Conservation (phyloP, 1,140 invertebrate genomes). For the Drosophila nannoptera region DNA sequence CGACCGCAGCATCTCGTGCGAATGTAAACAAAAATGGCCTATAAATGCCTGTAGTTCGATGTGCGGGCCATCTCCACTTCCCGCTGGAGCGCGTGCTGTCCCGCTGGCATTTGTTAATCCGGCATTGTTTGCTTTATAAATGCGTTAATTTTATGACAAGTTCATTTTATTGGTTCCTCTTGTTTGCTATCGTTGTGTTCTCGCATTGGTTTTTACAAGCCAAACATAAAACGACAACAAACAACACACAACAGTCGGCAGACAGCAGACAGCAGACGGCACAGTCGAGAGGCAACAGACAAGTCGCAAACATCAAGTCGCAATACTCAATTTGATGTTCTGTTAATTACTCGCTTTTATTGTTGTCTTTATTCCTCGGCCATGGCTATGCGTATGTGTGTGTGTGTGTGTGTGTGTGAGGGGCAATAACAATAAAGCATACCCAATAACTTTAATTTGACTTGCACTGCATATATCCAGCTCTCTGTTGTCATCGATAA, state of each 20-base stretch:
- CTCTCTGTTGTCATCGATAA: slow-evolving; percentile 6
- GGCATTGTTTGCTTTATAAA: slow-evolving; percentile 74
- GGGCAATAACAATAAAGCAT: slow-evolving; percentile 19
- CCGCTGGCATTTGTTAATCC: slow-evolving; percentile 62
- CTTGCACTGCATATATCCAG: slow-evolving; percentile 15
- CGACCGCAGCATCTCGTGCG: slow-evolving; percentile 49
- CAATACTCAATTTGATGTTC: slow-evolving; percentile 70
- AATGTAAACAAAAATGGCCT: slow-evolving; percentile 69
- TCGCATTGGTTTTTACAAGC: slow-evolving; percentile 57
- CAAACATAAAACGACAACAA: slow-evolving; percentile 50
- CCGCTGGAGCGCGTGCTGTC: too few relatives aligned
- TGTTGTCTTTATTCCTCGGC: slow-evolving; percentile 51
- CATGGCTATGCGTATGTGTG: neutral
- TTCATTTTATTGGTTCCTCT: slow-evolving; percentile 75
- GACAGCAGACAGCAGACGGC: slow-evolving; percentile 12
- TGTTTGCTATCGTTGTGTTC: slow-evolving; percentile 65
- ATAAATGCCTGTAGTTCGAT: slow-evolving; percentile 70
- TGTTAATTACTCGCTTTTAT: slow-evolving; percentile 74
- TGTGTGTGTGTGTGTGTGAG: slow-evolving; percentile 9
- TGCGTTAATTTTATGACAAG: slow-evolving; percentile 77
- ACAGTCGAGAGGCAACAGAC: slow-evolving; percentile 28
- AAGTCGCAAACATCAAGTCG: slow-evolving; percentile 17
- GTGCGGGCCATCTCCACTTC: slow-evolving; percentile 28
- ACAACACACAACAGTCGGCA: slow-evolving; percentile 2
- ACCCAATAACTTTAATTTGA: slow-evolving; percentile 20